These are phyloP conservation scores for Cotesia chilonis DNA, from an alignment of 1,140 invertebrate species.

Conservation along the genomic window DNA sequence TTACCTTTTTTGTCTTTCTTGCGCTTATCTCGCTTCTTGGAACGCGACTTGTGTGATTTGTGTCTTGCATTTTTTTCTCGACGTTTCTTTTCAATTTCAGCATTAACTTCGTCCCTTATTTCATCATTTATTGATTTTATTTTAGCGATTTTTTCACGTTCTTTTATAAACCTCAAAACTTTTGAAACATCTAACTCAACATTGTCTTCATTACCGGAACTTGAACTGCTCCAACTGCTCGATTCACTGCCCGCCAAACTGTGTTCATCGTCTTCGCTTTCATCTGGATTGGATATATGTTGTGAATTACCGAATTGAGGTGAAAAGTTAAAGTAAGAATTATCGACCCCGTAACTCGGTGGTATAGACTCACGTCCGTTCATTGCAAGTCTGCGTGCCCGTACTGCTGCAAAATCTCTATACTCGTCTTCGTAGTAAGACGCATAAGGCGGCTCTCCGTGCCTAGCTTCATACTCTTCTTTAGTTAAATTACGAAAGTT, in stretches of 20 bases:
- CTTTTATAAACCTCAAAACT: conserved; percentile 59
- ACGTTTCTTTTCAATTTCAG: conserved; percentile 59
- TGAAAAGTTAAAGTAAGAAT: not conserved
- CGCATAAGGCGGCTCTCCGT: conserved; percentile 40
- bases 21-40: conserved; percentile 42
- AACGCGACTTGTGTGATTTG: conserved; percentile 46
- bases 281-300: conserved; percentile 23
- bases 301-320: not conserved
- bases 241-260: conserved; percentile 22
- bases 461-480: conserved; percentile 62
- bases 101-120: conserved; percentile 60
- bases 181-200: conserved; percentile 51
- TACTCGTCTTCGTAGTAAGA: conserved; percentile 28
- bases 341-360: not conserved
- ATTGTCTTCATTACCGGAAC: conserved; percentile 40
- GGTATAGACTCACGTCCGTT: not conserved
- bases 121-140: conserved; percentile 58
- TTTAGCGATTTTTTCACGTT: conserved; percentile 61
- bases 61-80: conserved; percentile 50
- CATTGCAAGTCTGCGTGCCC: conserved; percentile 1
- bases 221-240: conserved; percentile 32
- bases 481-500: conserved; percentile 60
- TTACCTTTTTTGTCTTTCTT: conserved; percentile 43
- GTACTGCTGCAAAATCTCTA: conserved; percentile 10
- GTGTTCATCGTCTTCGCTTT: not conserved